A percentile compares a stretch with the other conserved stretches of the same genome.
Conservation (phyloP, 2,888 invertebrate genomes). For the Eupelmus urozonus region DNA sequence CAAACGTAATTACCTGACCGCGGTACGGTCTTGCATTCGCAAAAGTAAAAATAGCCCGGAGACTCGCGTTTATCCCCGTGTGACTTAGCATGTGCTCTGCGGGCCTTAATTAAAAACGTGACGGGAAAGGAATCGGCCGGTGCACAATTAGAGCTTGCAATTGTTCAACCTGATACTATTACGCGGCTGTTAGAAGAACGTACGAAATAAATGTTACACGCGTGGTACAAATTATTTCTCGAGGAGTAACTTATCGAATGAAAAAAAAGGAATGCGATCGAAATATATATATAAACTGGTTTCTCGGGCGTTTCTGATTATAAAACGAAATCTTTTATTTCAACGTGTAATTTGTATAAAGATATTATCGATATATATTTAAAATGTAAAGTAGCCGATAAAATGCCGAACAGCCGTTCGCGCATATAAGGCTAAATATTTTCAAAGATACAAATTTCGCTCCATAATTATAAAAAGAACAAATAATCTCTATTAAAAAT, state of each 20-base stretch:
- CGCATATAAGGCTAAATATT: conserved; percentile 15
- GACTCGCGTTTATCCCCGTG: too few species aligned
- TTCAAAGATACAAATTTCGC: conserved; percentile 3
- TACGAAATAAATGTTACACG: too few species aligned
- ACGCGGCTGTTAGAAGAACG: too few species aligned
- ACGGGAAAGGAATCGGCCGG: conserved; percentile 1
- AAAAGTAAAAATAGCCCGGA: conserved; percentile 20
- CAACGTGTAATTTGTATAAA: background rate
- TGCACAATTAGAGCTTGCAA: background rate
- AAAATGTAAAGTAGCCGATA: background rate
- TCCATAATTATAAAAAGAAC: conserved; percentile 20
- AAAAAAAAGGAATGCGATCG: too few species aligned
- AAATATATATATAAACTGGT: too few species aligned
- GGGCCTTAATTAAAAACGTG: conserved; percentile 32
- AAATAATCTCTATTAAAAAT: conserved; percentile 27
- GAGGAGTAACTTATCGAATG: too few species aligned
- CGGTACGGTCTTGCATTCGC: background rate
- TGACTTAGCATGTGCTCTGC: conserved; percentile 4
- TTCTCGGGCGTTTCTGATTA: too few species aligned
- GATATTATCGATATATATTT: conserved; percentile 14
- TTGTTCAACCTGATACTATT: too few species aligned
- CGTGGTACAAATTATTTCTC: too few species aligned
- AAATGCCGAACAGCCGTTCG: background rate
- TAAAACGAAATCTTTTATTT: background rate
- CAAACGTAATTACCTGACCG: conserved; percentile 20